These are phyloP conservation scores for Sparus aurata DNA, from an alignment of 2,797 vertebrate genomes.

Conservation along the genomic window DNA sequence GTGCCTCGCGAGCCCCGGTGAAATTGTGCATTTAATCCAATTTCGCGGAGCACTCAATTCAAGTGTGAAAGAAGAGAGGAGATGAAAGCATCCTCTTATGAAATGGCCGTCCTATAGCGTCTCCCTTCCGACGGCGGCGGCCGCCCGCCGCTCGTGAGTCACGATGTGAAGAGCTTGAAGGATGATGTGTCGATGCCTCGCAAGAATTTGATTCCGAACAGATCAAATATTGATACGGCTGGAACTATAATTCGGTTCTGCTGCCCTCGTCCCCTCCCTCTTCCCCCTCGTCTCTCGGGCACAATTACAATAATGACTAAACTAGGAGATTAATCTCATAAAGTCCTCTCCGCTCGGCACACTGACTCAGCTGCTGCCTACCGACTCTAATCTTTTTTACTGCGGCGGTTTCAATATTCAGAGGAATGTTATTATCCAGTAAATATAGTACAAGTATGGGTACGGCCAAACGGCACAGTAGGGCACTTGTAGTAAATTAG, in stretches of 20 bases:
- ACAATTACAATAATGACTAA: constrained; percentile 62
- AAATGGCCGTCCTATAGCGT: constrained; percentile 38
- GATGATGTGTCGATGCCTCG: constrained; percentile 48
- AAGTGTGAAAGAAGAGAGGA: constrained; percentile 68
- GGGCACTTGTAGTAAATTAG: background rate
- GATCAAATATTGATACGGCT: constrained; percentile 60
- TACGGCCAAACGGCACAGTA: constrained; percentile 6
- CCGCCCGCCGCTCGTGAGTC: constrained; percentile 46
- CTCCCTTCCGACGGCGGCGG: constrained; percentile 47
- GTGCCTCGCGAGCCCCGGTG: constrained; percentile 46
- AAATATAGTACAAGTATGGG: background rate
- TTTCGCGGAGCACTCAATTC: constrained; percentile 69
- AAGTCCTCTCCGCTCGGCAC: constrained; percentile 40
- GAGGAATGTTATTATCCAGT: constrained; percentile 28
- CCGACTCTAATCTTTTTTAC: constrained; percentile 44
- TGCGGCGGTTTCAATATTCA: constrained; percentile 43
- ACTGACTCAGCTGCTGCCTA: constrained; percentile 51
- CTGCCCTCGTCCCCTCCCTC: constrained; percentile 20
- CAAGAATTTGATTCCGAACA: constrained; percentile 61
- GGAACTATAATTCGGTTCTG: constrained; percentile 32
- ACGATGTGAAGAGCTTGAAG: constrained; percentile 58
- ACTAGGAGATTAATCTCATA: constrained; percentile 54
- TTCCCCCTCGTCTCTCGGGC: constrained; percentile 39
- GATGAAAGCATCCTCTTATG: constrained; percentile 64
- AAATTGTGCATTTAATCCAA: constrained; percentile 81